phyloP scores from a whole-genome alignment of 2,888 invertebrate genomes.

The Gnatocerus cornutus region DNA sequence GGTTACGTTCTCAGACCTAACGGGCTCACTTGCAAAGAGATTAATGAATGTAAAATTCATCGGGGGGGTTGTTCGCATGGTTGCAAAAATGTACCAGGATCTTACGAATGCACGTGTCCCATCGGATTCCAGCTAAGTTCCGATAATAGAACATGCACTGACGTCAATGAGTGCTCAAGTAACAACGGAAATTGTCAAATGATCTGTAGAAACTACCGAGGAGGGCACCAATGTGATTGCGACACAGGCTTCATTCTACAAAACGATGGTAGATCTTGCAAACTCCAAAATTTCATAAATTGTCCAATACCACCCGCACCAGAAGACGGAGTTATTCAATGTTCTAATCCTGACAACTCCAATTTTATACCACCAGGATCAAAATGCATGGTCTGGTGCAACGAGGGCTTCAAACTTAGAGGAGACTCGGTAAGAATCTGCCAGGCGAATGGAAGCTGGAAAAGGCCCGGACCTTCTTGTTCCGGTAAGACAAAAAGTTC shows the following conservation, averaged over 20 bases:
- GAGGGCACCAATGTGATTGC: slow-evolving; percentile 73
- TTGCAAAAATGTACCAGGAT: slow-evolving; percentile 74
- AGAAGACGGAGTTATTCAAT: slow-evolving; percentile 61
- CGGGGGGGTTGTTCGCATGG: slow-evolving; percentile 79
- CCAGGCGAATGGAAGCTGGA: slow-evolving; percentile 72
- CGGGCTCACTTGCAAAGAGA: slow-evolving; percentile 70
- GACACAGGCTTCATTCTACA: slow-evolving; percentile 66
- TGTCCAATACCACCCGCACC: slow-evolving; percentile 62
- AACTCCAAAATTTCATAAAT: slow-evolving; percentile 47
- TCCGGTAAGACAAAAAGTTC: slow-evolving; percentile 66
- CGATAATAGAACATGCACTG: slow-evolving; percentile 65
- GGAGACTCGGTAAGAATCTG: slow-evolving; percentile 74
- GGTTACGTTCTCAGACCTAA: slow-evolving; percentile 71
- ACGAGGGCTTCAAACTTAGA: slow-evolving; percentile 73
- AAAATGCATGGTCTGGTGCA: slow-evolving; percentile 72
- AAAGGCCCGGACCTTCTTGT: slow-evolving; percentile 72
- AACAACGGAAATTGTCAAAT: slow-evolving; percentile 71
- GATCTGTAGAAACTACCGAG: slow-evolving; percentile 71
- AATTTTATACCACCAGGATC: slow-evolving; percentile 66
- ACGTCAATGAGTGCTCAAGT: slow-evolving; percentile 70
- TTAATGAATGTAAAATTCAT: slow-evolving; percentile 75
- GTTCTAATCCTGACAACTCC: slow-evolving; percentile 52
- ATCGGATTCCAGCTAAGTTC: slow-evolving; percentile 68
- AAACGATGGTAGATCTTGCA: slow-evolving; percentile 58
- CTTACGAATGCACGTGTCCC: slow-evolving; percentile 72